Conservation (phyloP, 2,888 invertebrate genomes). For the Physocephala rufipes region DNA sequence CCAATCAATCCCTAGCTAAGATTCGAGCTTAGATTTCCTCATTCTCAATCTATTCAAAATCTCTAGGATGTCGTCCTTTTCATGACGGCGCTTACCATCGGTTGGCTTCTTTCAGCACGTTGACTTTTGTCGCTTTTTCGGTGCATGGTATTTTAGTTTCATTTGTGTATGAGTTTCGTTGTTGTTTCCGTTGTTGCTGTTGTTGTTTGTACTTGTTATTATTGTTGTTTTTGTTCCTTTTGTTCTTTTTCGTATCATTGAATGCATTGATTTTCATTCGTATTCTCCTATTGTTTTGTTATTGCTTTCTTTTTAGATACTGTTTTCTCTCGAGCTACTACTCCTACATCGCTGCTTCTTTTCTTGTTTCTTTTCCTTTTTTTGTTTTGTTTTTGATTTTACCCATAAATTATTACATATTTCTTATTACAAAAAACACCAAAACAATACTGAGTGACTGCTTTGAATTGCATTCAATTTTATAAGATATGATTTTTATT, state of each 20-base stretch:
- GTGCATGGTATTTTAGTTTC: constrained; percentile 6
- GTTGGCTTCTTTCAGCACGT: background rate
- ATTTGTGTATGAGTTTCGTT: background rate
- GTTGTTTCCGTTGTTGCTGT: background rate
- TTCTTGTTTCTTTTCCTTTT: no score
- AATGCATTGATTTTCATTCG: constrained; percentile 23
- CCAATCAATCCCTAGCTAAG: background rate
- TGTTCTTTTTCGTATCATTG: constrained; percentile 9
- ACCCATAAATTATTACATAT: constrained; percentile 10
- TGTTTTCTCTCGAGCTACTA: no score
- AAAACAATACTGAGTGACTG: background rate
- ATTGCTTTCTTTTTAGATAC: no score
- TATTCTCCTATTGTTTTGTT: background rate
- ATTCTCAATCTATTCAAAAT: background rate
- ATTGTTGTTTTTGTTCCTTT: constrained; percentile 5
- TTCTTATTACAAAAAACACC: background rate
- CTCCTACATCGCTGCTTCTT: no score
- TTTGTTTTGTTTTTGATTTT: no score
- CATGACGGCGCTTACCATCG: background rate
- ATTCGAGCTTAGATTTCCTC: background rate
- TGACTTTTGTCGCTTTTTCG: constrained; percentile 16
- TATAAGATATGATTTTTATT: background rate
- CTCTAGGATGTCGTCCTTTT: background rate
- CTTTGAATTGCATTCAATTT: background rate
- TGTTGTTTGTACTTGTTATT: background rate